A percentile compares a stretch with the other conserved stretches of the same genome.
Evolutionary conservation across 1,140 invertebrate species (phyloP).

Genomic region (Gryon sp.): DNA sequence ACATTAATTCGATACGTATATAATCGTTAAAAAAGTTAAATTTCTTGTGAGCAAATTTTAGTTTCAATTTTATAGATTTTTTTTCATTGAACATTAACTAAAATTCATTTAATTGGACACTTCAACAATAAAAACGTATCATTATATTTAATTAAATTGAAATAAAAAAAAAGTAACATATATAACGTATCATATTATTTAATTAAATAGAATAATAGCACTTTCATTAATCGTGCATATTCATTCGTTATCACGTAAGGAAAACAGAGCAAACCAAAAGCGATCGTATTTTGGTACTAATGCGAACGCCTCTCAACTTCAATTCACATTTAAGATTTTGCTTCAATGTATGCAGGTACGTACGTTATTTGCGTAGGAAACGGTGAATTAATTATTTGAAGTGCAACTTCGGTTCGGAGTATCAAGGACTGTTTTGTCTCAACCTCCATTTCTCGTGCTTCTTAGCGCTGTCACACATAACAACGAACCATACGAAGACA

Average conservation of each 20-base stretch:
- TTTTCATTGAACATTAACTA: no score
- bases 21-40: no score
- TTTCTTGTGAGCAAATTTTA: no score
- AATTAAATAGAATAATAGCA: slow-evolving; percentile 27
- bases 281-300: slow-evolving; percentile 50
- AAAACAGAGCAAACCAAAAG: slow-evolving; percentile 40
- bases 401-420: slow-evolving; percentile 46
- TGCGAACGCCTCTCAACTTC: slow-evolving; percentile 36
- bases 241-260: slow-evolving; percentile 49
- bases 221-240: slow-evolving; percentile 37
- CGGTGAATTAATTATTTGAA: slow-evolving; percentile 62
- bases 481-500: slow-evolving; percentile 47
- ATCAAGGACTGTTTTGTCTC: slow-evolving; percentile 58
- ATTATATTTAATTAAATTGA: not conserved
- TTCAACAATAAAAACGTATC: not conserved
- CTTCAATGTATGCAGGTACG: slow-evolving; percentile 44
- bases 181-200: slow-evolving; percentile 12
- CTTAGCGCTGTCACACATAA: slow-evolving; percentile 47
- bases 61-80: no score
- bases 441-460: slow-evolving; percentile 52
- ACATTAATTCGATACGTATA: no score
- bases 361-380: slow-evolving; percentile 56
- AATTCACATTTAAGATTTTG: slow-evolving; percentile 48
- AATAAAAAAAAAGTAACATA: no score
- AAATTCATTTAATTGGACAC: no score